A percentile compares a stretch with the other conserved stretches of the same genome.
Evolutionary conservation across 2,888 invertebrate species (phyloP).

Genomic region (Drosophila birchii): DNA sequence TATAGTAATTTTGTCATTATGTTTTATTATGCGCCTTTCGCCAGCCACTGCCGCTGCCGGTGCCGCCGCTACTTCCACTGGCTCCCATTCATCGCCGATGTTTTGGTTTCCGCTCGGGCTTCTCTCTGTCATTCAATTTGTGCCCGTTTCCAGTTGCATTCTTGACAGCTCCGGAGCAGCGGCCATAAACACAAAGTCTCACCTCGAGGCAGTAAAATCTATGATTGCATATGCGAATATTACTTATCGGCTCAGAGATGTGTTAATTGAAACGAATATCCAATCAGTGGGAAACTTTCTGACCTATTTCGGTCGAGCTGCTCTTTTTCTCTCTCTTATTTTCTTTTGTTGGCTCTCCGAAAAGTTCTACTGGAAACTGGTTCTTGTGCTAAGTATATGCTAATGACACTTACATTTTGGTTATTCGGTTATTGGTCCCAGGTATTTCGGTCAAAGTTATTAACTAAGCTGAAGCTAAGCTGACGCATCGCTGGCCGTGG

Average conservation of each 20-base stretch:
- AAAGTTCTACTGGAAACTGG: slow-evolving; percentile 42
- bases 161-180: slow-evolving; percentile 45
- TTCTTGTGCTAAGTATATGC: slow-evolving; percentile 74
- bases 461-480: slow-evolving; percentile 54
- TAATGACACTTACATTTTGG: slow-evolving; percentile 66
- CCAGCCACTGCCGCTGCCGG: slow-evolving; percentile 20
- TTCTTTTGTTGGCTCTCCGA: slow-evolving; percentile 45
- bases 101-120: slow-evolving; percentile 17
- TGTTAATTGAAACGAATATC: slow-evolving; percentile 59
- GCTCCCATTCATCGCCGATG: slow-evolving; percentile 18
- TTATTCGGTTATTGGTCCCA: slow-evolving; percentile 39
- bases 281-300: slow-evolving; percentile 60
- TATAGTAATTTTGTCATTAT: slow-evolving; percentile 79
- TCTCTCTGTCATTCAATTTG: slow-evolving; percentile 37
- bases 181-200: slow-evolving; percentile 1
- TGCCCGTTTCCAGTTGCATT: slow-evolving; percentile 62
- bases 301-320: slow-evolving; percentile 51
- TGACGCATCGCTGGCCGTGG: slow-evolving; percentile 34
- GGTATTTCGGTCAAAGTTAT: slow-evolving; percentile 74
- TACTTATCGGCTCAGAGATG: slow-evolving; percentile 39
- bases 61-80: slow-evolving; percentile 1
- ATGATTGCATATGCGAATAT: slow-evolving; percentile 39
- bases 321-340: slow-evolving; percentile 25
- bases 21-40: slow-evolving; percentile 72
- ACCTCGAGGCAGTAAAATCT: slow-evolving; percentile 6